Evolutionary conservation across 2,888 invertebrate species (phyloP).

Genomic region (Xestia ashworthii): DNA sequence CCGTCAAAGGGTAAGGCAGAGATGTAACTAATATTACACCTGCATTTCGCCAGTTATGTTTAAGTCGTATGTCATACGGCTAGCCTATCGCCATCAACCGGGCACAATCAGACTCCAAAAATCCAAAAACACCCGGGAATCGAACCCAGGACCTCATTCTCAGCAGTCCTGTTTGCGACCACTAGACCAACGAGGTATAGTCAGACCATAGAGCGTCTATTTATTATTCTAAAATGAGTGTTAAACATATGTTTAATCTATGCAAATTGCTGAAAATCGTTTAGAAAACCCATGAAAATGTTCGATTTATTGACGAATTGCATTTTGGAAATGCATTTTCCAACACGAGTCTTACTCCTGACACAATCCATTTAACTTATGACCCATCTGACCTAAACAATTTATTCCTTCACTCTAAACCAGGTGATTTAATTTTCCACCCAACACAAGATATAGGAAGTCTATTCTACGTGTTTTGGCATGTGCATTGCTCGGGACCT

Average conservation of each 20-base stretch:
- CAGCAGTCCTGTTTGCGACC: too few species aligned
- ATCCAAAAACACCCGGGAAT: too few species aligned
- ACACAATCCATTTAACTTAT: slow-evolving; percentile 14
- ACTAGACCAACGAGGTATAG: too few species aligned
- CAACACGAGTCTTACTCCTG: background rate
- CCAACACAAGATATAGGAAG: slow-evolving; percentile 58
- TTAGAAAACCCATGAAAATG: background rate
- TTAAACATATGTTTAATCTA: background rate
- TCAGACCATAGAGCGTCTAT: background rate
- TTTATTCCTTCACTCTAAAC: slow-evolving; percentile 14
- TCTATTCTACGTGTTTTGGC: slow-evolving; percentile 83
- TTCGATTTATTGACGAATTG: background rate
- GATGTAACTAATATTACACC: too few species aligned
- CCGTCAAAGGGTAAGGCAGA: too few species aligned
- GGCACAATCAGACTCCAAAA: too few species aligned
- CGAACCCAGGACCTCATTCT: too few species aligned
- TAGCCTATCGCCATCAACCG: too few species aligned
- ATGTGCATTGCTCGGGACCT: slow-evolving; percentile 75
- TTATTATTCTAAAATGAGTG: background rate
- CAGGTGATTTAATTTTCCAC: slow-evolving; percentile 38
- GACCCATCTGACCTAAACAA: slow-evolving; percentile 20
- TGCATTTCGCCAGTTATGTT: too few species aligned
- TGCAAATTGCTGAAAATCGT: background rate
- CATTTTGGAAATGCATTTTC: background rate
- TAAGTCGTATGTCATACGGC: too few species aligned